phyloP scores from a whole-genome alignment of 2,113 vertebrate genomes.

The Callaeas wilsoni region DNA sequence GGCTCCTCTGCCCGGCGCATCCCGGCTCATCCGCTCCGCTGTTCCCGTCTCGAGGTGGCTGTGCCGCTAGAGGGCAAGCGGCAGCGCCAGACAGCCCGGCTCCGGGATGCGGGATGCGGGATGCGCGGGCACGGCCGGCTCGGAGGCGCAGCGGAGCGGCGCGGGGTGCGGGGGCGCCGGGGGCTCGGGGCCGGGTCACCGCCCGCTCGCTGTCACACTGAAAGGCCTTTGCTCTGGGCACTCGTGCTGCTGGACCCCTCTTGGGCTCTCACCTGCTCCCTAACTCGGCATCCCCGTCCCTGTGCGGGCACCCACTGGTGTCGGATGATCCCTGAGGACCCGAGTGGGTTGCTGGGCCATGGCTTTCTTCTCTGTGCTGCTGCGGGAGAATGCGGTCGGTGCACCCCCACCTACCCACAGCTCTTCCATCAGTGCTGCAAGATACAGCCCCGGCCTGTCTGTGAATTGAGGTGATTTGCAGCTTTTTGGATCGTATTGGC shows the following conservation, averaged over 20 bases:
- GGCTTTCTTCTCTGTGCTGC: neutral
- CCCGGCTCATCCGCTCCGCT: neutral
- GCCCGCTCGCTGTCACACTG: accelerated
- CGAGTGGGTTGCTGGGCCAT: accelerated
- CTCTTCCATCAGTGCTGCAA: neutral
- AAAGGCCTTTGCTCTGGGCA: neutral
- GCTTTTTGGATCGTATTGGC: neutral
- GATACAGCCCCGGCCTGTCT: neutral
- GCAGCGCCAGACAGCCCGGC: neutral
- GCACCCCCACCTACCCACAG: accelerated
- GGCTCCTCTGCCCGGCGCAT: neutral
- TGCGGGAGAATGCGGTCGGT: accelerated
- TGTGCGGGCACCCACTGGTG: accelerated
- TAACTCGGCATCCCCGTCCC: accelerated
- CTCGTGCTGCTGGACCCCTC: neutral
- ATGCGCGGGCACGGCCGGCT: neutral
- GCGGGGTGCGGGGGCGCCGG: neutral
- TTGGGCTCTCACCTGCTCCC: neutral
- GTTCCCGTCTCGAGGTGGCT: neutral
- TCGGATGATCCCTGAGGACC: accelerated
- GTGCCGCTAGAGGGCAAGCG: slow-evolving; percentile 65
- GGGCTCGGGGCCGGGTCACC: neutral
- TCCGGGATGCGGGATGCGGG: neutral
- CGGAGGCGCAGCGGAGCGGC: neutral
- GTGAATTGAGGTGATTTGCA: neutral